Conservation (phyloP, 2,113 vertebrate genomes). For the Antigone vipio region DNA sequence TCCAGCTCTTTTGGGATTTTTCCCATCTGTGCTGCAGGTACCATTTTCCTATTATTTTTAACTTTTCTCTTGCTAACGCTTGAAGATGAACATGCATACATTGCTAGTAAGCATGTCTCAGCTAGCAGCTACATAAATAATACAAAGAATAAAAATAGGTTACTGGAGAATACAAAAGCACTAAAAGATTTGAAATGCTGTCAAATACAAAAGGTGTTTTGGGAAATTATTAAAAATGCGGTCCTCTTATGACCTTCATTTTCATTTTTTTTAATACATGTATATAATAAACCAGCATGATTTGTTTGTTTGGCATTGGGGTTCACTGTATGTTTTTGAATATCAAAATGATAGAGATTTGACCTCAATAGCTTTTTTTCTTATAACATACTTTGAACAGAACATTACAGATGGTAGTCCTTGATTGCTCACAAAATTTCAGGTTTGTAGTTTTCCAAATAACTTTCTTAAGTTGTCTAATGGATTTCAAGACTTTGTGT, state of each 20-base stretch:
- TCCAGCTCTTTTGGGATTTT: neutral
- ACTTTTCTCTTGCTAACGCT: neutral
- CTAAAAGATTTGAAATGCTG: constrained; percentile 10
- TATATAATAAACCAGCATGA: constrained; percentile 55
- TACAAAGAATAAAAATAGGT: neutral
- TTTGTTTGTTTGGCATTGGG: constrained; percentile 68
- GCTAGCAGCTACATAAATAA: neutral
- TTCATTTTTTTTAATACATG: neutral
- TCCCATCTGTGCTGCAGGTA: neutral
- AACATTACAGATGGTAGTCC: constrained; percentile 60
- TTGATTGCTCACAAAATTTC: constrained; percentile 48
- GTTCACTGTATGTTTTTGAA: constrained; percentile 53
- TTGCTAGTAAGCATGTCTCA: neutral
- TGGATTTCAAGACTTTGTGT: neutral
- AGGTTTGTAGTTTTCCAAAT: constrained; percentile 9
- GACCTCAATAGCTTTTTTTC: constrained; percentile 47
- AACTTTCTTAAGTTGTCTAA: neutral
- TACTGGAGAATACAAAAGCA: neutral
- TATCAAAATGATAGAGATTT: constrained; percentile 46
- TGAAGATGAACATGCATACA: neutral
- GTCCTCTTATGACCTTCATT: constrained; percentile 13
- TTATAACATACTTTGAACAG: constrained; percentile 33
- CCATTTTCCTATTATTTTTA: neutral
- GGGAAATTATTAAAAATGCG: constrained; percentile 58
- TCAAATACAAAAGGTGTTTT: constrained; percentile 51